Conservation (phyloP, 2,113 vertebrate species). For the Hippopotamus amphibius region DNA sequence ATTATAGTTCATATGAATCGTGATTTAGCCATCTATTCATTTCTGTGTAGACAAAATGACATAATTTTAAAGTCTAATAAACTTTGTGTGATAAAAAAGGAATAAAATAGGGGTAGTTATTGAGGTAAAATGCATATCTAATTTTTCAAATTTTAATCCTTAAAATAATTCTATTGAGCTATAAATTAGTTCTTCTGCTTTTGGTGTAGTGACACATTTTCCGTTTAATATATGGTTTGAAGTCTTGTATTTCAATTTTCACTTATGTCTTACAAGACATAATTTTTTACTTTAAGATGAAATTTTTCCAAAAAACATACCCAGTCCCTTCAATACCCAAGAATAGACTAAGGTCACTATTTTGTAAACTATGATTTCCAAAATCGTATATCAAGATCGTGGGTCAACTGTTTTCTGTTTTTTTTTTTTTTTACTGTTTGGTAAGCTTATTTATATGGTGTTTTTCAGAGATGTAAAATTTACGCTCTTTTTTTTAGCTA, state of each 20-base stretch:
- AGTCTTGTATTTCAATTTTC: conserved; percentile 15
- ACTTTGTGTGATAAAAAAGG: background rate
- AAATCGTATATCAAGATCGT: background rate
- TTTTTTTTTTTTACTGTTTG: background rate
- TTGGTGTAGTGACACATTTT: background rate
- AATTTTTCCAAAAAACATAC: background rate
- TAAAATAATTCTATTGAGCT: background rate
- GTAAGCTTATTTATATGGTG: background rate
- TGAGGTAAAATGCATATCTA: background rate
- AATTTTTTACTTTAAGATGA: background rate
- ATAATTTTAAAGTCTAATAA: conserved; percentile 34
- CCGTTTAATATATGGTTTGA: conserved; percentile 6
- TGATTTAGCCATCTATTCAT: background rate
- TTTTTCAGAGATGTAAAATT: background rate
- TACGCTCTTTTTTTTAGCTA: background rate
- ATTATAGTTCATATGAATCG: background rate
- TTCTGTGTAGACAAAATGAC: conserved; percentile 25
- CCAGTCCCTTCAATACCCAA: background rate
- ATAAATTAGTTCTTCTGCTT: background rate
- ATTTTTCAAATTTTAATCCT: conserved; percentile 29
- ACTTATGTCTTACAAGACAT: background rate
- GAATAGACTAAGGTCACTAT: background rate
- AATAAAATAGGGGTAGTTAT: background rate
- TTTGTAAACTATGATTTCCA: conserved; percentile 14
- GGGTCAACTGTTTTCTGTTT: background rate